phyloP scores from a whole-genome alignment of 2,888 invertebrate species.

The Hypomecis atomaria region DNA sequence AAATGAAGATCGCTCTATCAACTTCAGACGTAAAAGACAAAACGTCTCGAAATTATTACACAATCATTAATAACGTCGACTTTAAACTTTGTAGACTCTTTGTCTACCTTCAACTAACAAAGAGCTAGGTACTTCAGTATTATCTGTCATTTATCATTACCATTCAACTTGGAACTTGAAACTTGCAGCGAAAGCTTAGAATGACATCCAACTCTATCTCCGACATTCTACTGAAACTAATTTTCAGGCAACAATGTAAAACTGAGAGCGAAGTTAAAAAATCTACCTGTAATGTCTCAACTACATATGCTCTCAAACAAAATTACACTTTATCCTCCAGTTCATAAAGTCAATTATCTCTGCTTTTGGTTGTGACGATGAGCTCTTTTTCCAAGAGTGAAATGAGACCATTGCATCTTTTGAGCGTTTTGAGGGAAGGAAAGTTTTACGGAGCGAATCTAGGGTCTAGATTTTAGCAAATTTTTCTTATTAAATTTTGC shows the following conservation, averaged over 20 bases:
- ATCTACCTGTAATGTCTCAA: conserved; percentile 25
- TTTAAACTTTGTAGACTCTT: conserved; percentile 29
- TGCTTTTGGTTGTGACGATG: conserved; percentile 29
- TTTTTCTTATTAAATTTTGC: conserved; percentile 1
- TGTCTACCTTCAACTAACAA: conserved; percentile 32
- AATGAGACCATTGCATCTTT: conserved; percentile 65
- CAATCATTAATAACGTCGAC: conserved; percentile 26
- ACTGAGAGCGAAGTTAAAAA: conserved; percentile 57
- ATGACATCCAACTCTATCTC: conserved; percentile 48
- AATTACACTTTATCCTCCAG: conserved; percentile 44
- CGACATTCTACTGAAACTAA: conserved; percentile 72
- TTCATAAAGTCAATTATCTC: conserved; percentile 44
- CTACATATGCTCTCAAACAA: conserved; percentile 21
- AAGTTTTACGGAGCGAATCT: conserved; percentile 56
- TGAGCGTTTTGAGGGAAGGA: conserved; percentile 55
- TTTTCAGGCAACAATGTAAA: conserved; percentile 70
- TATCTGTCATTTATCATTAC: conserved; percentile 37
- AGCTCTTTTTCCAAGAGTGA: conserved; percentile 34
- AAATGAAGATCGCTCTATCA: neutral
- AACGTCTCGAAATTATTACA: conserved; percentile 10
- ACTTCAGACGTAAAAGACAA: conserved; percentile 4
- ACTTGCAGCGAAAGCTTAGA: conserved; percentile 48
- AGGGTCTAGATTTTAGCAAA: conserved; percentile 37
- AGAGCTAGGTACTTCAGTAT: conserved; percentile 17
- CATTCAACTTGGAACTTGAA: conserved; percentile 30